phyloP scores from a whole-genome alignment of 1,140 invertebrate species.

The Macrostomum lignano region DNA sequence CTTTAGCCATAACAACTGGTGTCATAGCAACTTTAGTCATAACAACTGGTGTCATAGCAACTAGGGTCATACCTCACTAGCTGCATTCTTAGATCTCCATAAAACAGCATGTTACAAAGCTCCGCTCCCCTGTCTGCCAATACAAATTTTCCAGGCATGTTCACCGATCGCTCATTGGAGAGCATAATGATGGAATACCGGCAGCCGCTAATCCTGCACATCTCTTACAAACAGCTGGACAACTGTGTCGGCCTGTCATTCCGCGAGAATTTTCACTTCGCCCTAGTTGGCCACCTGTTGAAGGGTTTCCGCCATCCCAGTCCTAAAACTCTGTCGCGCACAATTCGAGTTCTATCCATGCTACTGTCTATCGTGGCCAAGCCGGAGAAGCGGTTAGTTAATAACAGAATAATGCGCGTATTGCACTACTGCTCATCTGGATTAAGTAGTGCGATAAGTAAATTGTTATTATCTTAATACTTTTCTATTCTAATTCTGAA shows the following conservation, averaged over 20 bases:
- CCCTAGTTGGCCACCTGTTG: constrained; percentile 70
- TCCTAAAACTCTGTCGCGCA: constrained; percentile 61
- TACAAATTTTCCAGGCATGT: too few species aligned
- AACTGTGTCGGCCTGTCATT: constrained; percentile 63
- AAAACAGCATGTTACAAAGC: too few species aligned
- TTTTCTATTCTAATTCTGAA: not conserved
- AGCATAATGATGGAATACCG: constrained; percentile 71
- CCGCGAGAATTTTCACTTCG: constrained; percentile 80
- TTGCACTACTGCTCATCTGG: too few species aligned
- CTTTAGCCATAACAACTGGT: too few species aligned
- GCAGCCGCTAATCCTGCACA: constrained; percentile 87
- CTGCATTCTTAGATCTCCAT: too few species aligned
- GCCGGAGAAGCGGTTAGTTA: constrained; percentile 12
- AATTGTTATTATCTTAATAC: too few species aligned
- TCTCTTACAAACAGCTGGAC: constrained; percentile 85
- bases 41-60: too few species aligned
- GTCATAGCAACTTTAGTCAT: too few species aligned
- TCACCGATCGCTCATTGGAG: constrained; percentile 39
- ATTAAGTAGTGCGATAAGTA: too few species aligned
- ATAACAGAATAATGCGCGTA: too few species aligned
- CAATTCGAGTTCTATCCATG: constrained; percentile 57
- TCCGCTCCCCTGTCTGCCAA: too few species aligned
- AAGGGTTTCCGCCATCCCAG: constrained; percentile 79
- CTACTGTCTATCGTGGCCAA: constrained; percentile 63
- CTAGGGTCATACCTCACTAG: too few species aligned